phyloP scores from a whole-genome alignment of 1,140 invertebrate species.

The Aricia agestis region DNA sequence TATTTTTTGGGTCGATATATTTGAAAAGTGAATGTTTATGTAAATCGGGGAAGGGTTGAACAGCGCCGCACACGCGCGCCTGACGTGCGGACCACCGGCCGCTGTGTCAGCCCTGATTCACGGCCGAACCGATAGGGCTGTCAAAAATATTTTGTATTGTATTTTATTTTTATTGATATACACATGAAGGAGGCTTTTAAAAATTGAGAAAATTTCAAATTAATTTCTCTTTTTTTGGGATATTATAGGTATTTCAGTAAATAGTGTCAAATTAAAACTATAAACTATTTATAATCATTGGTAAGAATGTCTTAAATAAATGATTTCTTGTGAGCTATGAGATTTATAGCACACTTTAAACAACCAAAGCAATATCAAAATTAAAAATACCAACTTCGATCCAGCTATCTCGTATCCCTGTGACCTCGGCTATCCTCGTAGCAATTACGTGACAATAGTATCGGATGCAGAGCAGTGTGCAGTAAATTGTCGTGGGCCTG shows the following conservation, averaged over 20 bases:
- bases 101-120: slow-evolving; percentile 70
- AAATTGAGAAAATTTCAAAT: neutral
- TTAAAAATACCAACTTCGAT: too few relatives aligned
- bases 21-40: slow-evolving; percentile 42
- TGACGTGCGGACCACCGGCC: slow-evolving; percentile 50
- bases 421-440: neutral
- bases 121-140: slow-evolving; percentile 53
- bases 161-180: neutral
- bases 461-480: neutral
- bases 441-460: slow-evolving; percentile 13
- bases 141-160: slow-evolving; percentile 13
- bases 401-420: neutral
- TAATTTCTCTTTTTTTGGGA: too few relatives aligned
- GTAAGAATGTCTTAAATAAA: too few relatives aligned
- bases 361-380: too few relatives aligned
- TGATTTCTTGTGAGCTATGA: too few relatives aligned
- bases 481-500: slow-evolving; percentile 21
- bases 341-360: too few relatives aligned
- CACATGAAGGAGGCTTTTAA: neutral
- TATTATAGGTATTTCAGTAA: too few relatives aligned
- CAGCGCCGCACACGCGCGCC: slow-evolving; percentile 39
- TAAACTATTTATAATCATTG: too few relatives aligned
- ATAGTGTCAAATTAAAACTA: too few relatives aligned
- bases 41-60: slow-evolving; percentile 58
- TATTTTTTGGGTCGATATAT: slow-evolving; percentile 14